These are phyloP conservation scores for Drosophila kuntzei DNA, from an alignment of 2,888 invertebrate species.

Conservation along the genomic window DNA sequence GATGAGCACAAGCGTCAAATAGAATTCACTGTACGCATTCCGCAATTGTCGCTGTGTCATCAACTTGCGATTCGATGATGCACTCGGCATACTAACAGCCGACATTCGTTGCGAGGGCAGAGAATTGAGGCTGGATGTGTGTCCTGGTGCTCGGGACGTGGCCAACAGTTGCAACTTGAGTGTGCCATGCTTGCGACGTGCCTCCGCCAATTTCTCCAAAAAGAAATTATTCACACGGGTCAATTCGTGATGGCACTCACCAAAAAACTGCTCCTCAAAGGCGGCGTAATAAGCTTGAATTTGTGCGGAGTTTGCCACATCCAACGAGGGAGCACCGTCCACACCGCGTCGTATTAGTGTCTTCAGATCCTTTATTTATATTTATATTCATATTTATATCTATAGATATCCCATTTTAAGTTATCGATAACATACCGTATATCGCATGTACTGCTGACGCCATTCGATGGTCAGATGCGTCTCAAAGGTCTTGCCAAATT, in stretches of 20 bases:
- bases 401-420: background rate
- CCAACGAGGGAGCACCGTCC: constrained; percentile 94
- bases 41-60: constrained; percentile 86
- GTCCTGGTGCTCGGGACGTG: constrained; percentile 21
- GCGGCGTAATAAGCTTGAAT: constrained; percentile 89
- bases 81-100: constrained; percentile 9
- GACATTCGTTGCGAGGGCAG: constrained; percentile 17
- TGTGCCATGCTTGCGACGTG: constrained; percentile 95
- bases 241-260: constrained; percentile 95
- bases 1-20: constrained; percentile 95
- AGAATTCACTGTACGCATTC: constrained; percentile 98
- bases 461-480: constrained; percentile 99
- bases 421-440: constrained; percentile 88
- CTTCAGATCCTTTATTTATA: constrained; percentile 90
- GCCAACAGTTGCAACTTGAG: constrained; percentile 87
- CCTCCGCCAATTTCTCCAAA: constrained; percentile 98
- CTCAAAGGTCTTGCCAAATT: constrained; percentile 98
- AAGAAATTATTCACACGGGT: constrained; percentile 98
- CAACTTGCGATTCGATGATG: constrained; percentile 33
- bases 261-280: constrained; percentile 97
- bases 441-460: constrained; percentile 97
- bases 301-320: constrained; percentile 71
- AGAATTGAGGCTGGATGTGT: constrained; percentile 30
- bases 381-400: background rate
- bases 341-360: constrained; percentile 94